These are phyloP conservation scores for Austrofundulus limnaeus DNA, from an alignment of 2,113 vertebrate species.

Conservation along the genomic window DNA sequence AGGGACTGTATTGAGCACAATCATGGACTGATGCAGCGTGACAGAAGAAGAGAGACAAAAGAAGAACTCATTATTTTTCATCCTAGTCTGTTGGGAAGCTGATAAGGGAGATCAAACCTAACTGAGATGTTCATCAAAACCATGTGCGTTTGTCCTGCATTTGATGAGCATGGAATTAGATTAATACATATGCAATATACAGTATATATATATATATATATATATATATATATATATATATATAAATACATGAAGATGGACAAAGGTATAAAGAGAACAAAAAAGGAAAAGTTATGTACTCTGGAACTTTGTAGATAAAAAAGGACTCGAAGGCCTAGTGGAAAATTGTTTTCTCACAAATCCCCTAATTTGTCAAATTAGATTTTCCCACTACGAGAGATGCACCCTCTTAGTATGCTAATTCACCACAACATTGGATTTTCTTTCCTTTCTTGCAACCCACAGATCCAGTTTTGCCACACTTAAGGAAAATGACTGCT, in stretches of 20 bases:
- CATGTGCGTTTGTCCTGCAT: constrained; percentile 11
- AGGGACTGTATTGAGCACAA: constrained; percentile 13
- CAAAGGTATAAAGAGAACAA: constrained; percentile 25
- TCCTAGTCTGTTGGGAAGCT: constrained; percentile 50
- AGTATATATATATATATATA: not conserved
- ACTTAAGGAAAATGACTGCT: constrained; percentile 36
- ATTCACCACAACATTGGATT: constrained; percentile 6
- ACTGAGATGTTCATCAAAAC: constrained; percentile 50
- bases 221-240: constrained; percentile 3
- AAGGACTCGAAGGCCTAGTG: constrained; percentile 11
- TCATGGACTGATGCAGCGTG: constrained; percentile 17
- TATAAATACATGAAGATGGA: constrained; percentile 9
- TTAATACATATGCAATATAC: no score
- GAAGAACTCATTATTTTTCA: constrained; percentile 47
- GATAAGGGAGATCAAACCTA: constrained; percentile 67
- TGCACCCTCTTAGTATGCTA: constrained; percentile 19
- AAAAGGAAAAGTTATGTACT: not conserved
- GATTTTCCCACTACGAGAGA: constrained; percentile 39
- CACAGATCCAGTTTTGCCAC: not conserved
- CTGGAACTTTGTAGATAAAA: constrained; percentile 17
- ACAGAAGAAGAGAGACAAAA: constrained; percentile 24
- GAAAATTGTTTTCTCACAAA: constrained; percentile 30
- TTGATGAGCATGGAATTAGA: constrained; percentile 26
- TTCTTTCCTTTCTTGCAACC: constrained; percentile 3
- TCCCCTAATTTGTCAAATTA: constrained; percentile 28